phyloP scores from a whole-genome alignment of 2,113 vertebrate genomes.

The Puma concolor region DNA sequence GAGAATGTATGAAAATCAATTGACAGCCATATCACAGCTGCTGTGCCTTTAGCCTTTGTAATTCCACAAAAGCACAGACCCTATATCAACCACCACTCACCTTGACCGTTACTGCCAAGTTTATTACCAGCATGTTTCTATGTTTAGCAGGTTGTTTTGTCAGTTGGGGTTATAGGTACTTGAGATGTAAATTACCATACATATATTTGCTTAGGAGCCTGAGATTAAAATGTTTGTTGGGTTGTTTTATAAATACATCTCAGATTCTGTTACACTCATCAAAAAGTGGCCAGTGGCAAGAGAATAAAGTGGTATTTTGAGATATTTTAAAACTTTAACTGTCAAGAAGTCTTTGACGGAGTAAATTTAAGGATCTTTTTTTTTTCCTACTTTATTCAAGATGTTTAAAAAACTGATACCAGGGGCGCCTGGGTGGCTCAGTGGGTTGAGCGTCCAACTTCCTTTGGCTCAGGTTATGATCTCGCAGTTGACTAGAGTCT shows the following conservation, averaged over 20 bases:
- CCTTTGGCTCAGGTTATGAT: too few species aligned
- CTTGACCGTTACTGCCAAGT: not conserved
- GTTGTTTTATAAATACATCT: not conserved
- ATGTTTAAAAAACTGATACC: not conserved
- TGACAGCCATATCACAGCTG: not conserved
- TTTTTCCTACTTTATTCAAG: not conserved
- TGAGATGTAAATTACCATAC: not conserved
- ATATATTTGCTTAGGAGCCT: not conserved
- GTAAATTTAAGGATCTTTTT: not conserved
- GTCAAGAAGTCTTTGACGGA: not conserved
- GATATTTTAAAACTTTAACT: not conserved
- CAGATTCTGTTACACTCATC: not conserved
- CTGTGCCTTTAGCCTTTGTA: not conserved
- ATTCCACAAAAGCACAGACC: not conserved
- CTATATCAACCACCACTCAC: not conserved
- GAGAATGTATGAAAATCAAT: not conserved
- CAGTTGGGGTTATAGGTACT: not conserved
- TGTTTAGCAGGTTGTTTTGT: not conserved
- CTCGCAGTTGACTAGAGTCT: too few species aligned
- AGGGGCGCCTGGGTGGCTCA: too few species aligned
- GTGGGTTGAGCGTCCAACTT: too few species aligned
- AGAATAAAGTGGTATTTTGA: not conserved
- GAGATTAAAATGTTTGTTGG: not conserved
- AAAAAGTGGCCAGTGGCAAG: not conserved
- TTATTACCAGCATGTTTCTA: not conserved